phyloP scores from a whole-genome alignment of 2,888 invertebrate species.

The Aphodius sticticus region DNA sequence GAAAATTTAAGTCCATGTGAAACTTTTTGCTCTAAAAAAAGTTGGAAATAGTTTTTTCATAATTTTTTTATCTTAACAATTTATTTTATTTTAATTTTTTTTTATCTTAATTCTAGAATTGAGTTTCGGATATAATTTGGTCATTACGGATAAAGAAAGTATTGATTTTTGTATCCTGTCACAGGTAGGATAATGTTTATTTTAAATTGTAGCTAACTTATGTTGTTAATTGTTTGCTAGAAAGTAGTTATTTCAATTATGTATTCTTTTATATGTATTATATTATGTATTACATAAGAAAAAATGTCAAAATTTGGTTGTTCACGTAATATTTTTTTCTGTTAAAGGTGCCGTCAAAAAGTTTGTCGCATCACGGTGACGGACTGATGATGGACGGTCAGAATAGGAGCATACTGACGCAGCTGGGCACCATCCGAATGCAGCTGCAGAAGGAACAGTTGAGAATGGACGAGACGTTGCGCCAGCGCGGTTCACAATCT shows the following conservation, averaged over 20 bases:
- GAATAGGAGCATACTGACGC: constrained; percentile 68
- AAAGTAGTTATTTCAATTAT: neutral
- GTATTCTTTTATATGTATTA: too few species aligned
- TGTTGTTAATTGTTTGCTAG: neutral
- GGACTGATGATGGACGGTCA: constrained; percentile 55
- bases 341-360: constrained; percentile 54
- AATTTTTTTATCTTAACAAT: constrained; percentile 21
- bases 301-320: too few species aligned
- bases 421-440: constrained; percentile 72
- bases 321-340: neutral
- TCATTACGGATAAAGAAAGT: neutral
- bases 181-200: neutral
- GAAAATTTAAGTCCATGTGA: too few species aligned
- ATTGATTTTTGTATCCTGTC: neutral
- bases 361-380: constrained; percentile 62
- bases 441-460: constrained; percentile 73
- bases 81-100: constrained; percentile 48
- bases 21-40: too few species aligned
- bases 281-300: too few species aligned
- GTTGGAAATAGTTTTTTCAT: too few species aligned
- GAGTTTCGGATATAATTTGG: neutral
- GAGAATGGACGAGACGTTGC: constrained; percentile 63
- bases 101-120: neutral
- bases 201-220: constrained; percentile 6
- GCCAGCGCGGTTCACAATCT: constrained; percentile 57